These are phyloP conservation scores for Leptinotarsa undecemlineata DNA, from an alignment of 1,140 invertebrate species.

Conservation along the genomic window DNA sequence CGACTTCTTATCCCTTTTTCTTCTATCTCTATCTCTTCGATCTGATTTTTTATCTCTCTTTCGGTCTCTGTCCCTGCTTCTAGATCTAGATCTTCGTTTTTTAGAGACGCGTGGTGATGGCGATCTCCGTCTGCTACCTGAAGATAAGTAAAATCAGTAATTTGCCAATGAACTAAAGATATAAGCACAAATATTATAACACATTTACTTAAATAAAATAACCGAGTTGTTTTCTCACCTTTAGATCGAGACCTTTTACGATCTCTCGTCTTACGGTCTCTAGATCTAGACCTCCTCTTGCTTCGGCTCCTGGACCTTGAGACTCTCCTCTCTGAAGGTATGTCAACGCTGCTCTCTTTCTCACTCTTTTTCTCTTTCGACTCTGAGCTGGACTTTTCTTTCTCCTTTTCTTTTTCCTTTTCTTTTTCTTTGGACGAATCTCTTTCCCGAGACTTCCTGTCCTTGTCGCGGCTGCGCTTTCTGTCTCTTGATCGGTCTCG, in stretches of 20 bases:
- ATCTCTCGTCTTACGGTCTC: slow-evolving; percentile 55
- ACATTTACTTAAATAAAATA: too few relatives aligned
- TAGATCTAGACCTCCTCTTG: slow-evolving; percentile 54
- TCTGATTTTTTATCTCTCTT: slow-evolving; percentile 46
- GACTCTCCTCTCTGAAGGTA: slow-evolving; percentile 43
- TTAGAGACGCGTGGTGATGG: slow-evolving; percentile 35
- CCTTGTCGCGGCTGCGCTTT: slow-evolving; percentile 58
- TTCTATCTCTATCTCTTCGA: slow-evolving; percentile 36
- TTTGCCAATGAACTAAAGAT: too few relatives aligned
- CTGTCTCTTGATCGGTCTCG: slow-evolving; percentile 56
- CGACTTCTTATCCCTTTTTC: slow-evolving; percentile 41
- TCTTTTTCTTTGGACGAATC: slow-evolving; percentile 44
- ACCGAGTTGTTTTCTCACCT: slow-evolving; percentile 22
- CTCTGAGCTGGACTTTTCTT: slow-evolving; percentile 47
- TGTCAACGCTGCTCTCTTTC: slow-evolving; percentile 45
- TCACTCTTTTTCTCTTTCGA: slow-evolving; percentile 50
- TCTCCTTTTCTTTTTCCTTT: slow-evolving; percentile 53
- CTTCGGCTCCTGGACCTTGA: slow-evolving; percentile 55
- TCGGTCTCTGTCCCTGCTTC: slow-evolving; percentile 44
- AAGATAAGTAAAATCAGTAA: too few relatives aligned
- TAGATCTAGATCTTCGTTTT: slow-evolving; percentile 43
- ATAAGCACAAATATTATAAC: too few relatives aligned
- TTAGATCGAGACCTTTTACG: slow-evolving; percentile 57
- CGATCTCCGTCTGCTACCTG: slow-evolving; percentile 30
- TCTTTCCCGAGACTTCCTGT: slow-evolving; percentile 41